Evolutionary conservation across 2,888 invertebrate species (phyloP).

Genomic region (Willowsia nigromaculata): DNA sequence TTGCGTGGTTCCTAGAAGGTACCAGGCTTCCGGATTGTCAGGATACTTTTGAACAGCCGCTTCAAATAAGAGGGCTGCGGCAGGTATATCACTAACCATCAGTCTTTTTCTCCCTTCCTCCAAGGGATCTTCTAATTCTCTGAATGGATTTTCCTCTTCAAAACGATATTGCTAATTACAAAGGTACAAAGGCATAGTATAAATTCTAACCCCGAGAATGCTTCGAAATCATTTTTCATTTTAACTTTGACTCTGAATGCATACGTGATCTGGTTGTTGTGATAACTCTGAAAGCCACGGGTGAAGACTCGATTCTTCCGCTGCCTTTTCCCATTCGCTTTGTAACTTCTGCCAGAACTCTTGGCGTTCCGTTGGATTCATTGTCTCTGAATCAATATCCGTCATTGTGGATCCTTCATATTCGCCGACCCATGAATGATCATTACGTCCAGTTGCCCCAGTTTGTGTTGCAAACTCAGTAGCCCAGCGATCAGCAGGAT

Average conservation of each 20-base stretch:
- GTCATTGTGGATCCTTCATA: conserved; percentile 44
- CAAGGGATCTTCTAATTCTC: conserved; percentile 88
- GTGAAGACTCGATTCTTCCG: conserved; percentile 82
- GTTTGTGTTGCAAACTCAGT: conserved; percentile 65
- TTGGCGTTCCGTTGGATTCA: conserved; percentile 74
- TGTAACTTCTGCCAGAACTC: conserved; percentile 85
- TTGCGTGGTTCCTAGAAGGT: conserved; percentile 92
- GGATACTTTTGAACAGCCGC: conserved; percentile 93
- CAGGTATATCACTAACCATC: conserved; percentile 93
- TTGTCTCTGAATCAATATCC: neutral
- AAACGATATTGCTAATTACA: conserved; percentile 86
- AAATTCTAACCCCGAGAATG: neutral
- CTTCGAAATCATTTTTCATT: too few species aligned
- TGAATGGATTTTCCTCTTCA: conserved; percentile 92
- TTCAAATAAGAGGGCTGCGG: conserved; percentile 92
- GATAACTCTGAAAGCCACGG: conserved; percentile 88
- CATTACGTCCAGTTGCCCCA: neutral
- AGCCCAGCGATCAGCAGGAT: conserved; percentile 57
- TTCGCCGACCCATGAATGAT: conserved; percentile 67
- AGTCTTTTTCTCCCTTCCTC: conserved; percentile 92
- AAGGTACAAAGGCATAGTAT: neutral
- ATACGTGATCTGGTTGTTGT: conserved; percentile 83
- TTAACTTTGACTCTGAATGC: neutral
- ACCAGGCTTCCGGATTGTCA: conserved; percentile 91
- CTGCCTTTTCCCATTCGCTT: conserved; percentile 90